A percentile compares a stretch with the other conserved stretches of the same genome.
Evolutionary conservation across 1,140 invertebrate species (phyloP).

Genomic region (Hycleus cichorii): DNA sequence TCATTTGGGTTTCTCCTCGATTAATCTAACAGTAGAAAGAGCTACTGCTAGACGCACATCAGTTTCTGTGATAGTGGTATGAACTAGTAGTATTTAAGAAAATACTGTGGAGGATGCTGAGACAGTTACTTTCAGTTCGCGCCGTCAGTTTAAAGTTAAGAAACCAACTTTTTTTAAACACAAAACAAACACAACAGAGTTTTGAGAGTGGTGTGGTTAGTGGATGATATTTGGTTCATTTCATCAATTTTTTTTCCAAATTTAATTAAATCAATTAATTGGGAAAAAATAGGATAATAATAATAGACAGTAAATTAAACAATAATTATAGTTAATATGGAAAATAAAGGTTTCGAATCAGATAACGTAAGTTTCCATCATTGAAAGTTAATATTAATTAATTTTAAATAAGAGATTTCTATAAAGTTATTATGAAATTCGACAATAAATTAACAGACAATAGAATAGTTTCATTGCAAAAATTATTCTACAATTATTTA

Average conservation of each 20-base stretch:
- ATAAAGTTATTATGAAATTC: neutral
- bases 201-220: constrained; percentile 34
- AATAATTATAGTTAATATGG: constrained; percentile 18
- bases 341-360: constrained; percentile 32
- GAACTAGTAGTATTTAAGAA: constrained; percentile 24
- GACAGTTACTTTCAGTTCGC: constrained; percentile 2
- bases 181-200: neutral
- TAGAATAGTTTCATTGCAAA: too few relatives aligned
- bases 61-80: neutral
- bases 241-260: constrained; percentile 11
- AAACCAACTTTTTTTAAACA: too few relatives aligned
- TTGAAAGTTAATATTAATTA: neutral
- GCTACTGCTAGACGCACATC: too few relatives aligned
- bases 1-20: too few relatives aligned
- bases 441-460: neutral
- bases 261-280: neutral
- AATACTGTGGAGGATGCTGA: constrained; percentile 19
- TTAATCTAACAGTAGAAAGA: too few relatives aligned
- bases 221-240: constrained; percentile 32
- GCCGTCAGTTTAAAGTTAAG: neutral
- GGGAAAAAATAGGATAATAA: neutral
- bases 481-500: neutral
- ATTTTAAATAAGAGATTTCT: neutral
- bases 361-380: constrained; percentile 32
- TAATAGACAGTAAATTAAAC: neutral